Evolutionary conservation across 1,140 invertebrate genomes (phyloP).

Genomic region (Protaetia brevitarsis): DNA sequence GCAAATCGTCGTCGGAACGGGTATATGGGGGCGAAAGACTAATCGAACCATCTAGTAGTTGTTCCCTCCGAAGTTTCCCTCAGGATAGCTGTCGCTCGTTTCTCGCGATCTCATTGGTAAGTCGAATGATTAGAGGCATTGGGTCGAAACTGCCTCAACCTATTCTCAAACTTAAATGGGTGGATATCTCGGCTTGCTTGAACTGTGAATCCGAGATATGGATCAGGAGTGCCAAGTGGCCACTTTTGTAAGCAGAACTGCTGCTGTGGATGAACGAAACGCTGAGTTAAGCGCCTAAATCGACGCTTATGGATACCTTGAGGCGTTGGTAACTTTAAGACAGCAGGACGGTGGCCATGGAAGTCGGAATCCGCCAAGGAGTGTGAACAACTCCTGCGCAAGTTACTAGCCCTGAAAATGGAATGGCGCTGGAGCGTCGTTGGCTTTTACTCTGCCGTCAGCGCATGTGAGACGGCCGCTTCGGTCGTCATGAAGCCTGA

Average conservation of each 20-base stretch:
- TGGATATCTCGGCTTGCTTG: slow-evolving; percentile 71
- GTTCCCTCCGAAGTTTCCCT: slow-evolving; percentile 89
- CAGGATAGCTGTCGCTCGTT: slow-evolving; percentile 72
- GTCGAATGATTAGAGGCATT: slow-evolving; percentile 82
- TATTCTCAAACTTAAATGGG: slow-evolving; percentile 90
- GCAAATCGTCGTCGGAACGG: slow-evolving; percentile 86
- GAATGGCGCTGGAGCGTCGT: slow-evolving; percentile 78
- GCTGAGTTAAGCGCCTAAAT: slow-evolving; percentile 68
- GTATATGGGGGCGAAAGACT: slow-evolving; percentile 90
- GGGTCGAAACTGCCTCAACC: slow-evolving; percentile 73
- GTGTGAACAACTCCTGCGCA: slow-evolving; percentile 86
- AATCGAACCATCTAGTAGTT: slow-evolving; percentile 88
- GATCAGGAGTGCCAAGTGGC: slow-evolving; percentile 72
- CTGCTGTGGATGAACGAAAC: slow-evolving; percentile 82
- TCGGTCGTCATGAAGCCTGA: slow-evolving; percentile 50
- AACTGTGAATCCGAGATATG: slow-evolving; percentile 43
- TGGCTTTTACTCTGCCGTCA: slow-evolving; percentile 51
- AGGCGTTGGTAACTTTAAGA: slow-evolving; percentile 81
- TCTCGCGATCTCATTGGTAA: slow-evolving; percentile 64
- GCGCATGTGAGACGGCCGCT: slow-evolving; percentile 30
- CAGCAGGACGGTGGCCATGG: slow-evolving; percentile 74
- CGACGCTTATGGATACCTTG: slow-evolving; percentile 69
- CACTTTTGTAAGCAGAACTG: slow-evolving; percentile 92
- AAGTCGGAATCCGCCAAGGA: slow-evolving; percentile 87
- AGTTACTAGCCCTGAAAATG: slow-evolving; percentile 87